These are phyloP conservation scores for Agriotes lineatus DNA, from an alignment of 2,888 invertebrate species.

Conservation along the genomic window DNA sequence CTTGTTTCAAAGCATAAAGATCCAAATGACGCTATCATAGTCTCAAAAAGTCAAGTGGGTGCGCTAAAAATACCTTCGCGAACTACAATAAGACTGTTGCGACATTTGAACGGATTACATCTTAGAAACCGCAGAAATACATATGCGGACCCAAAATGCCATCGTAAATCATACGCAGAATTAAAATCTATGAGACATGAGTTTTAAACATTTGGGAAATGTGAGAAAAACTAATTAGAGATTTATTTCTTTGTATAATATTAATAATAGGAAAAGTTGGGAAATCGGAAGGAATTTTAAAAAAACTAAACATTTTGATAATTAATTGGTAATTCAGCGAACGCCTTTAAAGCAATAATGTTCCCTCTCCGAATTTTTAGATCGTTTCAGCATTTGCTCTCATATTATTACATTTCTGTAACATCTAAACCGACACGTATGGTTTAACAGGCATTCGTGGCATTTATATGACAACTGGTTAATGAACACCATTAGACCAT, in stretches of 20 bases:
- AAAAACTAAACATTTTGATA: too few relatives aligned
- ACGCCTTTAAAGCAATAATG: too few relatives aligned
- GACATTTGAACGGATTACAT: slow-evolving; percentile 13
- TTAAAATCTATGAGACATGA: not conserved
- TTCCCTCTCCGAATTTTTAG: too few relatives aligned
- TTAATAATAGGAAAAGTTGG: too few relatives aligned
- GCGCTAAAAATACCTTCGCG: slow-evolving; percentile 3
- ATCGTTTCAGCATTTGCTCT: too few relatives aligned
- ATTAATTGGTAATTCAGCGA: too few relatives aligned
- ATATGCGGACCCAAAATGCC: slow-evolving; percentile 19
- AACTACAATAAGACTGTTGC: not conserved
- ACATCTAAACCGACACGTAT: not conserved
- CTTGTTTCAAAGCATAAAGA: not conserved
- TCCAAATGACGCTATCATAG: not conserved
- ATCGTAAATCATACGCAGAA: slow-evolving; percentile 19
- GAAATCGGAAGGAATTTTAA: too few relatives aligned
- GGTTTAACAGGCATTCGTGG: slow-evolving; percentile 30
- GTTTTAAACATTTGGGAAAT: too few relatives aligned
- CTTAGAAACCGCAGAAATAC: slow-evolving; percentile 7
- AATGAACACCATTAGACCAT: slow-evolving; percentile 41
- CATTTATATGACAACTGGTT: slow-evolving; percentile 27
- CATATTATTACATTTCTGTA: not conserved
- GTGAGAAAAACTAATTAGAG: too few relatives aligned
- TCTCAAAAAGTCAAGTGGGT: slow-evolving; percentile 13
- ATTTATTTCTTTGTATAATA: too few relatives aligned